These are phyloP conservation scores for Spea bombifrons DNA, from an alignment of 2,113 vertebrate species.

Conservation along the genomic window DNA sequence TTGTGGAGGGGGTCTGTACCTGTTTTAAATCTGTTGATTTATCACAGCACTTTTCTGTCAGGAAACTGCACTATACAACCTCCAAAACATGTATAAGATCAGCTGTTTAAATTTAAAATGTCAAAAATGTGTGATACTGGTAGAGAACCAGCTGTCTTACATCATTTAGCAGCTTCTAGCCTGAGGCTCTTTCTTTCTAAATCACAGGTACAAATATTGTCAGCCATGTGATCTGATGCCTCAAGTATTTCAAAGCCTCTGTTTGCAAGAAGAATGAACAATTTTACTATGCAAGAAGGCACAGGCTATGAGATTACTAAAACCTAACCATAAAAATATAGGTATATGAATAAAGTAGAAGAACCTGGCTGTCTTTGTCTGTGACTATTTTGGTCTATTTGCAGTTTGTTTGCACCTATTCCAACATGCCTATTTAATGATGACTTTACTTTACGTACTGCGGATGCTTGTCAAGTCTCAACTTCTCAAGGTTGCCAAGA, in stretches of 20 bases:
- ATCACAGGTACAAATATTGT: conserved; percentile 29
- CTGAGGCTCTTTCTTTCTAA: conserved; percentile 15
- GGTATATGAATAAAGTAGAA: no score
- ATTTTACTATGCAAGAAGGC: background rate
- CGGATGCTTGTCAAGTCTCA: no score
- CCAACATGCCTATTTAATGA: no score
- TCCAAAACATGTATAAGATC: conserved; percentile 17
- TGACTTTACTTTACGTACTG: no score
- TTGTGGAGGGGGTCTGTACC: no score
- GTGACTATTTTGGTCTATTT: no score
- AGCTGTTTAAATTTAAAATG: conserved; percentile 24
- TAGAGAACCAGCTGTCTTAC: conserved; percentile 22
- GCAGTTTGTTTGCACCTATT: no score
- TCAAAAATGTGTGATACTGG: background rate
- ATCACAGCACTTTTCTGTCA: background rate
- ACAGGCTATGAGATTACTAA: background rate
- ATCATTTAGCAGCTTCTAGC: conserved; percentile 28
- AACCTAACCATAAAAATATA: background rate
- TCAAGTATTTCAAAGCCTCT: background rate
- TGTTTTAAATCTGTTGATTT: no score
- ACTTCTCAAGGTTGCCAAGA: no score
- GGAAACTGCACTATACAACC: conserved; percentile 1
- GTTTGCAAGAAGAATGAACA: background rate
- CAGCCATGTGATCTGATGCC: conserved; percentile 12
- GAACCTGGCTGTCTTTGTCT: no score